These are phyloP conservation scores for Neelides sp. DNA, from an alignment of 1,140 invertebrate genomes.

Conservation along the genomic window DNA sequence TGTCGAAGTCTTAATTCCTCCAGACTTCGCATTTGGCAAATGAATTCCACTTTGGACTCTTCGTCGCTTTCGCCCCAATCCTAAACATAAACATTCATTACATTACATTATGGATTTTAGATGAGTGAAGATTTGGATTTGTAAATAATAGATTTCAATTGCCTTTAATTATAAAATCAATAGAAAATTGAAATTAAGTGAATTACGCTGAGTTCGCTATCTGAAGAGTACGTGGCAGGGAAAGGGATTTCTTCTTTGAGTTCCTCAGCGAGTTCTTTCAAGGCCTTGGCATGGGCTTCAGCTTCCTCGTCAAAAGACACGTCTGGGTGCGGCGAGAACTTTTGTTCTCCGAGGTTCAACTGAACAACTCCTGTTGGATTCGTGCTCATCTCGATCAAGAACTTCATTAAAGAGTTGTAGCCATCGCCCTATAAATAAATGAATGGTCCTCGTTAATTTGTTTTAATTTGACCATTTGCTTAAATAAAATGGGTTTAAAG, in stretches of 20 bases:
- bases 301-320: background rate
- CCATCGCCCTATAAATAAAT: conserved; percentile 10
- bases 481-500: no score
- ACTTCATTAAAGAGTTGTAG: conserved; percentile 12
- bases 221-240: conserved; percentile 9
- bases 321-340: conserved; percentile 10
- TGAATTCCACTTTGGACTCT: conserved; percentile 4
- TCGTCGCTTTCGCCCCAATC: conserved; percentile 9
- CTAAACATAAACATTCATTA: conserved; percentile 4
- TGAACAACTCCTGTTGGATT: conserved; percentile 12
- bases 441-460: no score
- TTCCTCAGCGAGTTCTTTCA: conserved; percentile 8
- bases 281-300: background rate
- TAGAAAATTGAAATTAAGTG: background rate
- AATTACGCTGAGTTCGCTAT: conserved; percentile 19
- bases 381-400: conserved; percentile 18
- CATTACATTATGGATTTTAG: no score
- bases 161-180: background rate
- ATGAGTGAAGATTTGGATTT: no score
- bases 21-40: background rate
- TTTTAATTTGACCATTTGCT: no score
- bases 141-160: no score
- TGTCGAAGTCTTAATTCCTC: background rate
- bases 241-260: background rate
- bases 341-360: background rate